phyloP scores from a whole-genome alignment of 2,113 vertebrate species.

The Struthidea cinerea region DNA sequence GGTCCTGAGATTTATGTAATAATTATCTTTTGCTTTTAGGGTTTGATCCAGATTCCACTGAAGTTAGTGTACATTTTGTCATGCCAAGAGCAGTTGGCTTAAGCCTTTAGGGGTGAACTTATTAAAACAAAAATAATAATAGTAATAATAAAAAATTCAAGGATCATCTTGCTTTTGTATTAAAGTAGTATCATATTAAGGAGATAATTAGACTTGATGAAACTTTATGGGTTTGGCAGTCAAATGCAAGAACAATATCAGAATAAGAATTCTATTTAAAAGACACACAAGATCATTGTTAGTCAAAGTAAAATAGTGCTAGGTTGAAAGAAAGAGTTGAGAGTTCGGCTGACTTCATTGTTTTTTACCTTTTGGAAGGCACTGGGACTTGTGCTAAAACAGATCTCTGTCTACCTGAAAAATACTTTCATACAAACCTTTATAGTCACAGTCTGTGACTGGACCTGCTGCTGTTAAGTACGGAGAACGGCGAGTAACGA shows the following conservation, averaged over 20 bases:
- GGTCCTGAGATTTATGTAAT: background rate
- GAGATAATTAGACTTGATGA: background rate
- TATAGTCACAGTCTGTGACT: background rate
- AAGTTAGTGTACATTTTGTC: background rate
- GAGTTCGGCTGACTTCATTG: background rate
- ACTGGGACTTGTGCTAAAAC: background rate
- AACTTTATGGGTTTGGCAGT: background rate
- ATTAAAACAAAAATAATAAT: background rate
- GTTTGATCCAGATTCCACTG: background rate
- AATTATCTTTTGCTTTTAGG: background rate
- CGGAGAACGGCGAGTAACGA: no score
- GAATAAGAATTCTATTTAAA: background rate
- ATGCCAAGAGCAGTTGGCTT: background rate
- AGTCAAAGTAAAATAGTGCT: background rate
- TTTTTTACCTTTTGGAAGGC: background rate
- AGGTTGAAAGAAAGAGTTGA: background rate
- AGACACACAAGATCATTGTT: background rate
- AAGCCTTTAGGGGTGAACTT: background rate
- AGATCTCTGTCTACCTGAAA: background rate
- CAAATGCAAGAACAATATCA: background rate
- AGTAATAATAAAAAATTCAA: background rate
- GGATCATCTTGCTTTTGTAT: background rate
- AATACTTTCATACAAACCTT: background rate
- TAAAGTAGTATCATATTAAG: background rate
- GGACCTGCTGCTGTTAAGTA: no score